Base-by-base conservation (phyloP, 2,113 vertebrate genomes). In the Stictonetta naevosa region DNA sequence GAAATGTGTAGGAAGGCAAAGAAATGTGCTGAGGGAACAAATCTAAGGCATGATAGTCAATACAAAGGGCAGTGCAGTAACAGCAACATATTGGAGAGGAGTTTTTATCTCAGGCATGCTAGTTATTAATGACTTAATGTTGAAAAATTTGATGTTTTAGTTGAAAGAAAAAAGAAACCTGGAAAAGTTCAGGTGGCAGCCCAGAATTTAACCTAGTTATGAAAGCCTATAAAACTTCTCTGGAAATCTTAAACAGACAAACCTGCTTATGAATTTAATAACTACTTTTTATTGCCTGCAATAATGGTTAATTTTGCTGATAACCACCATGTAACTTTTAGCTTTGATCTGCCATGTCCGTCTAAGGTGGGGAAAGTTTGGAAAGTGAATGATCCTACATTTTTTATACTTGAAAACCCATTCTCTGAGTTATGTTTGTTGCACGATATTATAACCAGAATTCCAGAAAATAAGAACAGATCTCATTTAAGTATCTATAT, bases 371-470 rank as follows among this genome's bases (percentile, higher is more conserved):
- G 55, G 79, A 69, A 88, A 89, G 93, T 96, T 97, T 98, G 97
- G 97, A 98, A 96, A 96, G 92, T 97, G 98, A 98, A 96, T 97
- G 98, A 98, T 98, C 98, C 96, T 83, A 96, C 42, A 95, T 98
- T 96, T 96, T 97, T 98, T 98, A 97, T 96, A 98, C 97, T 96
- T 98, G 96, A 98, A 98, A 99, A 96, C 82, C 95, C 82, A 83
- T 97, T 98, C 78, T 86, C 62, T 96, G 98, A 99, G 97, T 98
- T 98, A 98, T 10, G 5, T 96, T 96, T 98, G 96, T 97, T 97
- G 97, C 92, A 92, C 94, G 90, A 73, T 82, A 84, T 93, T 96
- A 97, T 97, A 97, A 97, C 96, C 95, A 93, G 88, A 97, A 97
- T 98, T 98, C 97, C 94, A 94, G 86, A 95, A 67, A 96, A 97